A percentile compares a stretch with the other conserved stretches of the same genome.
Evolutionary conservation across 2,797 vertebrate species (phyloP).

Genomic region (Hypotaenidia okinawae): DNA sequence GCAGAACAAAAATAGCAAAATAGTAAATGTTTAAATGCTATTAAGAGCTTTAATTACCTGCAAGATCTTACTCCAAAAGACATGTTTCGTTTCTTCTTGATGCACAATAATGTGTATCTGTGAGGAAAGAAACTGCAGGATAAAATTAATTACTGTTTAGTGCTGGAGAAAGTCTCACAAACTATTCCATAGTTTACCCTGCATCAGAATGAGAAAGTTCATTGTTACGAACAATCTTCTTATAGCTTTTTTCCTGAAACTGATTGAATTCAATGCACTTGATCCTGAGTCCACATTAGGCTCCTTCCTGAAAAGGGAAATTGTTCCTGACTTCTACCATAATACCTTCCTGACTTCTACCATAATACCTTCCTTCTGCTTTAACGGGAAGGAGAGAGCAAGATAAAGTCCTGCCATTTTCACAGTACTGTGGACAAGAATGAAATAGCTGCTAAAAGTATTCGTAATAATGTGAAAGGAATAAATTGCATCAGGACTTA

Average conservation of each 20-base stretch:
- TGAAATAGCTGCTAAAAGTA: background rate
- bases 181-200: background rate
- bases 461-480: background rate
- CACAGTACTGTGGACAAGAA: background rate
- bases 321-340: background rate
- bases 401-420: background rate
- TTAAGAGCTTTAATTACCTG: background rate
- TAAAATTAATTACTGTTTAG: background rate
- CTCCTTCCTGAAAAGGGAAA: background rate
- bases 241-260: background rate
- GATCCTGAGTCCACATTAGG: background rate
- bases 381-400: background rate
- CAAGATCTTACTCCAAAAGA: background rate
- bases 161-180: background rate
- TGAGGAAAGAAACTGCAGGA: background rate
- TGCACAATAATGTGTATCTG: background rate
- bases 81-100: background rate
- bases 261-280: background rate
- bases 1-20: background rate
- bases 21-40: background rate
- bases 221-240: background rate
- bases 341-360: background rate
- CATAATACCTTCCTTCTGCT: background rate
- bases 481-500: background rate
- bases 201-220: background rate